These are phyloP conservation scores for Perca flavescens DNA, from an alignment of 2,113 vertebrate genomes.

Conservation along the genomic window DNA sequence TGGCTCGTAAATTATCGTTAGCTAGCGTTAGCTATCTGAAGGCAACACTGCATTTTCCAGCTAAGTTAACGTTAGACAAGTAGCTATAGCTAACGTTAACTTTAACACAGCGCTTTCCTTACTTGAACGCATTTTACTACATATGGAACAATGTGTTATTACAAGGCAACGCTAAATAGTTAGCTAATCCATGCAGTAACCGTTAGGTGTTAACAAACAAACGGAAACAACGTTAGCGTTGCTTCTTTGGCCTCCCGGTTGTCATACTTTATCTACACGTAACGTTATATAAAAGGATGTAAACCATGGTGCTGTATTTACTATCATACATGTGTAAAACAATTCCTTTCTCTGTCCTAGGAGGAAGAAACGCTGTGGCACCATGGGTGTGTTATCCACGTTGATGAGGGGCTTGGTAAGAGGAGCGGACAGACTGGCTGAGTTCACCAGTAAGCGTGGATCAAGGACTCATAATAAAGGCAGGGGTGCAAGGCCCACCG, in stretches of 20 bases:
- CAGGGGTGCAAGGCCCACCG: slow-evolving; percentile 84
- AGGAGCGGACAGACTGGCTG: slow-evolving; percentile 90
- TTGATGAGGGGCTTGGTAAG: slow-evolving; percentile 87
- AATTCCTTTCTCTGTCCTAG: background rate
- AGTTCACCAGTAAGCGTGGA: slow-evolving; percentile 95
- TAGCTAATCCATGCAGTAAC: background rate
- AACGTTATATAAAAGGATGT: too few relatives aligned
- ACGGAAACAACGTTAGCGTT: background rate
- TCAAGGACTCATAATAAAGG: slow-evolving; percentile 87
- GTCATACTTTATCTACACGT: background rate
- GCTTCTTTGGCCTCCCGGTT: background rate
- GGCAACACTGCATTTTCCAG: too few relatives aligned
- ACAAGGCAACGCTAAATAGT: background rate
- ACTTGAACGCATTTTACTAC: background rate
- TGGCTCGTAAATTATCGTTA: background rate
- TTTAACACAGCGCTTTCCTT: too few relatives aligned
- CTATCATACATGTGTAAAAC: background rate
- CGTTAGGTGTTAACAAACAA: background rate
- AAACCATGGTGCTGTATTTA: background rate
- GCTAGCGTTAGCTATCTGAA: background rate
- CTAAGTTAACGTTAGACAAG: too few relatives aligned
- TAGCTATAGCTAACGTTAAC: too few relatives aligned
- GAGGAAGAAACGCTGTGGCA: background rate
- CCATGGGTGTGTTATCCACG: slow-evolving; percentile 91
- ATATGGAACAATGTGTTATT: background rate